Evolutionary conservation across 2,888 invertebrate genomes (phyloP), one percentile per base, ranked within the genome.

Genomic region (Hirtodrosophila cameraria): DNA sequence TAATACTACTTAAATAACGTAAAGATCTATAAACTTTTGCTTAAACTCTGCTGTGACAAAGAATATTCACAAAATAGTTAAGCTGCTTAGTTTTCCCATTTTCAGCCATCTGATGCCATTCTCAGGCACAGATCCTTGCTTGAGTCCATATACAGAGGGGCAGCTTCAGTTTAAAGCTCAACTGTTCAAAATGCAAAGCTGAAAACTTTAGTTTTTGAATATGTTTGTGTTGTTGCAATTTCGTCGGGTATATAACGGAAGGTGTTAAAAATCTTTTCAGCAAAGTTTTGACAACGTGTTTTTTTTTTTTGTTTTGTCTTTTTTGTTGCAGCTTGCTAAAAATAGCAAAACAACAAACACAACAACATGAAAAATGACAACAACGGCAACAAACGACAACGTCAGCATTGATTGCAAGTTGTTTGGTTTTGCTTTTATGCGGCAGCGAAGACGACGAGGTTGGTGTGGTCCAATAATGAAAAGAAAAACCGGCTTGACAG

Each of bases 401-500:
- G 45, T 49, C 54, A 48, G 57, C 71, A 59, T 59, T 77, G 81
- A 74, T 74, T 84, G 79, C 79, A 84, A 80, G 85, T 85, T 78
- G 79, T 75, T 79, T 72, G 73, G 63, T 67, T 74, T 74, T 74
- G 65, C 75, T 61, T 72, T 67, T 60, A 58, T 50, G 55, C 30
- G 27, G 39, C 49, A 48, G 42, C 42, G 31, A 53, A 64, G 74
- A 66, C 74, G 71, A 36, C 65, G 45, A 38, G 41, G 59, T 45
- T 77, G 79, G 59, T 81, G 71, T 84, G 80, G 82, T 80, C 82
- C 82, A 80, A 69, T 78, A 84, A 69, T 75, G 63, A 73, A 76
- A 82, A 75, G 62, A 53, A 63, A 82, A 81, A 81, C 81, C 86
- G 83, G 81, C 80, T 83, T 74, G 80, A 71, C 86, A 71, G 81